Percentiles rank a stretch among this genome's conserved stretches.
Conservation (phyloP, 2,113 vertebrate genomes). For the Barbus barbus region DNA sequence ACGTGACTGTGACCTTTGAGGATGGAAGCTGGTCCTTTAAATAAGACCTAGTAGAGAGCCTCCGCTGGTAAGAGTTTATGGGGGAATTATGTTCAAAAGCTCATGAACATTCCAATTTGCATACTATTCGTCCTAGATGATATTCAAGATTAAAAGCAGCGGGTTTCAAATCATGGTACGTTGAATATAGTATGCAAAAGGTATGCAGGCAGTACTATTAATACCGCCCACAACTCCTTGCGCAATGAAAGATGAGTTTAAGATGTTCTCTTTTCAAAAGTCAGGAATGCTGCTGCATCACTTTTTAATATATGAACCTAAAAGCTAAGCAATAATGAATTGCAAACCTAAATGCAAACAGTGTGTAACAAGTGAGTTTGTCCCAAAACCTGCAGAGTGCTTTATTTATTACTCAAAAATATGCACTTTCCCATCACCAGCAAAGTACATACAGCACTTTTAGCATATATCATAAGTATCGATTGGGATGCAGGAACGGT, state of each 20-base stretch:
- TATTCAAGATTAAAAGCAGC: background rate
- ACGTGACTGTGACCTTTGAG: constrained; percentile 34
- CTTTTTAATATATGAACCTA: background rate
- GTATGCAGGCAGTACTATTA: background rate
- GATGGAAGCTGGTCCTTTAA: constrained; percentile 31
- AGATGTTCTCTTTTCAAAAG: background rate
- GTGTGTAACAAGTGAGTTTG: background rate
- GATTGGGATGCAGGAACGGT: background rate
- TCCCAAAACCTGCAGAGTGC: background rate
- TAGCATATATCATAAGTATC: background rate
- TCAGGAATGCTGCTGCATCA: background rate
- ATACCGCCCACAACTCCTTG: background rate
- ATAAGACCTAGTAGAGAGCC: constrained; percentile 6
- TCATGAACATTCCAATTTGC: background rate
- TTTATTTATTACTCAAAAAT: background rate
- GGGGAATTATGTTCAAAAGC: background rate
- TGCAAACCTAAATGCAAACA: background rate
- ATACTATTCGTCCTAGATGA: background rate
- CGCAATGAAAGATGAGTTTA: background rate
- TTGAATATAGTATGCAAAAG: no score
- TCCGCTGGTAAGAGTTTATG: background rate
- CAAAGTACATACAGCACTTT: background rate
- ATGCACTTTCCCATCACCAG: background rate
- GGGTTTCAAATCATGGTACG: background rate
- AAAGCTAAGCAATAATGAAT: background rate